These are phyloP conservation scores for Cecidostiba fungosa DNA, from an alignment of 2,888 invertebrate genomes.

Conservation along the genomic window DNA sequence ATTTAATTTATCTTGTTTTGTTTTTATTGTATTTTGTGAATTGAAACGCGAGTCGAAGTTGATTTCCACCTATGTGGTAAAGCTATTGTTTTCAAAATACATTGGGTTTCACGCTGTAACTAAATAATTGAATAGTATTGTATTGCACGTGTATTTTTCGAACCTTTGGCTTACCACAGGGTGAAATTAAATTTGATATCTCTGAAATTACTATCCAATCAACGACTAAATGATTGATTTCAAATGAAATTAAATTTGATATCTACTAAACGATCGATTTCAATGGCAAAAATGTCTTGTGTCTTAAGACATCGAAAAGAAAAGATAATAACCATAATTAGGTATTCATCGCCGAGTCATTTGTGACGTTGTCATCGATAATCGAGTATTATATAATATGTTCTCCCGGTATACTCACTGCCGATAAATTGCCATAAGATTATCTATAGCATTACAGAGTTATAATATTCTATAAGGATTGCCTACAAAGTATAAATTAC, in stretches of 20 bases:
- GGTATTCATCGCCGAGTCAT: background rate
- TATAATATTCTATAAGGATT: constrained; percentile 60
- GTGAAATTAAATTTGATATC: constrained; percentile 24
- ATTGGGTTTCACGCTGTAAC: background rate
- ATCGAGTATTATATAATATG: constrained; percentile 60
- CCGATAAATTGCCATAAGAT: constrained; percentile 74
- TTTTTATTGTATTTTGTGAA: constrained; percentile 10
- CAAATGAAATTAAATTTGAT: constrained; percentile 31
- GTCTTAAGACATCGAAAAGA: background rate
- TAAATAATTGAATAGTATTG: background rate
- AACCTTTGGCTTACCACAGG: background rate
- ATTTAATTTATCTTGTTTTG: constrained; percentile 44
- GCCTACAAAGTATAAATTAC: constrained; percentile 54
- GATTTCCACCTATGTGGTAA: constrained; percentile 1
- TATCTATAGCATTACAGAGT: constrained; percentile 20
- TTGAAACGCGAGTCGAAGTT: background rate
- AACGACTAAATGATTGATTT: constrained; percentile 12
- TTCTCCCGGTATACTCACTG: constrained; percentile 62
- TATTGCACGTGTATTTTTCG: background rate
- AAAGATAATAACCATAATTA: background rate
- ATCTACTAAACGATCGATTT: background rate
- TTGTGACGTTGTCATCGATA: constrained; percentile 33
- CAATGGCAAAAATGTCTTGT: constrained; percentile 1
- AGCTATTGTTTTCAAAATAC: background rate
- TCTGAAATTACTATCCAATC: too few species aligned